Base-by-base conservation (phyloP, 2,888 invertebrate genomes). In the Cryptosula pallasiana region DNA sequence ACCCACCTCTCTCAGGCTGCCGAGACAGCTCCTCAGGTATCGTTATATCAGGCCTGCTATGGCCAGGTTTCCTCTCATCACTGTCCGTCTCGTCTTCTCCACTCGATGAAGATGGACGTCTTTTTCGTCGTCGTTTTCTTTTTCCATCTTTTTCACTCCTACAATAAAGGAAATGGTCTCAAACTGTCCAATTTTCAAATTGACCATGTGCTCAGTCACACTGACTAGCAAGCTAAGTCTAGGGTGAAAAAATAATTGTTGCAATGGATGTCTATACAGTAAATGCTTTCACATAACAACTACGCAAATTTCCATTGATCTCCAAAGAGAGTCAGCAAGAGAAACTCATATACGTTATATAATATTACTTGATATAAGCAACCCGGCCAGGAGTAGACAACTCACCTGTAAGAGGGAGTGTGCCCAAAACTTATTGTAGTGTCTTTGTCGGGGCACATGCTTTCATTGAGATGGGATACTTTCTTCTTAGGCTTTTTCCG, bases 81-180 rank as follows among this genome's bases (percentile, higher is more conserved):
- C 63, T 63, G 32, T 63, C 63, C 5, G 63, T 63, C 9, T 63
- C 63, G 32, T 63, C 63, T 32, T 63, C 63, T 29, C 63, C 63
- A n/a, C 63, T 63, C 2, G 63, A 63, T 2, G 63, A 63, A 9
- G 63, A 27, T 32, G 20, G 20, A 5, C 63, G 25, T 27, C 27
- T 27, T 5, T 27, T 27, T 32, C 63, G 20, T 9, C 63, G 29
- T 63, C 32, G 25, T n/a, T 27, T 63, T n/a, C 27, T 63, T 13
- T 13, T 57, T 1, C 63, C 63, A 63, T 63, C 63, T 32, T 63
- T 63, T 5, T 63, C 63, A 32, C 13, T 32, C 63, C 63, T 63
- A 45, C 9, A 13, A 45, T 45, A 45, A 45, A n/a, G n/a, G n/a
- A n/a, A n/a, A n/a, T n/a, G n/a, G n/a, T n/a, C n/a, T n/a, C n/a